phyloP scores from a whole-genome alignment of 2,888 invertebrate genomes.

The Dioctria linearis region DNA sequence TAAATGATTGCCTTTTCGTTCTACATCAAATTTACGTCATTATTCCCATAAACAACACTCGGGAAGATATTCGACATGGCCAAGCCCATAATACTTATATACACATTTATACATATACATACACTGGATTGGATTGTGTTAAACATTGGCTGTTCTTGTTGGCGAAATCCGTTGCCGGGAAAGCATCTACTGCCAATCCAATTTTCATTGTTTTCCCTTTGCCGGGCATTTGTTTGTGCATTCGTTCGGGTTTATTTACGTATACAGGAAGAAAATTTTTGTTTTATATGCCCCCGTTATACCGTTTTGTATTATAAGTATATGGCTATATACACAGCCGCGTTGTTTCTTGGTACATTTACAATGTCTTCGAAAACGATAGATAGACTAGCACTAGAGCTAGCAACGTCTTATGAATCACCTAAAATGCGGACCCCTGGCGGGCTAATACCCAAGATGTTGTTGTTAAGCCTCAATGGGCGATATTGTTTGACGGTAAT shows the following conservation, averaged over 20 bases:
- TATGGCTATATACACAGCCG: neutral
- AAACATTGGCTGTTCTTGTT: too few relatives aligned
- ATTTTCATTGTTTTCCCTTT: conserved; percentile 35
- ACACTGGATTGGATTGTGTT: too few relatives aligned
- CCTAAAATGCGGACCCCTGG: conserved; percentile 8
- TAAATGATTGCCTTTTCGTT: too few relatives aligned
- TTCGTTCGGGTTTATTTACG: conserved; percentile 43
- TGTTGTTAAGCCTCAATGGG: neutral
- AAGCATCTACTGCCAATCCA: neutral
- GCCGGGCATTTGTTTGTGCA: conserved; percentile 39
- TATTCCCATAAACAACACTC: too few relatives aligned
- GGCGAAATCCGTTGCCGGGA: conserved; percentile 9
- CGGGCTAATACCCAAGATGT: conserved; percentile 4
- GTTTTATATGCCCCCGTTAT: conserved; percentile 43
- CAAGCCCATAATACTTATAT: too few relatives aligned
- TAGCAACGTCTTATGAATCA: conserved; percentile 21
- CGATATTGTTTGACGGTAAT: conserved; percentile 11
- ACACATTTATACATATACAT: too few relatives aligned
- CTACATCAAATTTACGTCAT: too few relatives aligned
- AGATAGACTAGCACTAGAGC: neutral
- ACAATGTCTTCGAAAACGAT: conserved; percentile 8
- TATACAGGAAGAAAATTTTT: conserved; percentile 43
- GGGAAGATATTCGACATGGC: too few relatives aligned
- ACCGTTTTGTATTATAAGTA: neutral
- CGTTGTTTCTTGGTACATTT: neutral